Evolutionary conservation across 2,888 invertebrate genomes (phyloP).

Genomic region (Rotaria socialis): DNA sequence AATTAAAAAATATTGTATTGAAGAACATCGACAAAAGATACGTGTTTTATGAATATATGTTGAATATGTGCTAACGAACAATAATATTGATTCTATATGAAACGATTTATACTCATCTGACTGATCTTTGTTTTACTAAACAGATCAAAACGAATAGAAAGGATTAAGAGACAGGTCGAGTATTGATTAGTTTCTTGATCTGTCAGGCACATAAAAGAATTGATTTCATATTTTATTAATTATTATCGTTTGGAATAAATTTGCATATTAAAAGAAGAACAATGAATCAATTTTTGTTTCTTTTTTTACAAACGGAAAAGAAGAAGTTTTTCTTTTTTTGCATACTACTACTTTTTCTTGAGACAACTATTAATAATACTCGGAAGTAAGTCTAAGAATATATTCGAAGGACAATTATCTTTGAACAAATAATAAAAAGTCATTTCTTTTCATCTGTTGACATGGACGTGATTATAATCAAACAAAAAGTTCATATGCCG

Average conservation of each 20-base stretch:
- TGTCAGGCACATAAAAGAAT: background rate
- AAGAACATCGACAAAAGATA: background rate
- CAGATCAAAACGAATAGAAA: background rate
- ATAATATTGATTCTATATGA: constrained; percentile 14
- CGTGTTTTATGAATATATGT: background rate
- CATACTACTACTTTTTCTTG: no score
- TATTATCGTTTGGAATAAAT: background rate
- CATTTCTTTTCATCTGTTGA: background rate
- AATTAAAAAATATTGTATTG: no score
- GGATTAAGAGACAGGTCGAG: no score
- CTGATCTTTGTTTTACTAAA: background rate
- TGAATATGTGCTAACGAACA: background rate
- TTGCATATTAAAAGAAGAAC: background rate
- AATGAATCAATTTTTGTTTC: background rate
- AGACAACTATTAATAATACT: background rate
- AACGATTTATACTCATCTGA: no score
- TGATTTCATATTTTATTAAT: background rate
- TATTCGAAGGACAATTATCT: constrained; percentile 8
- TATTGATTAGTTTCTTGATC: background rate
- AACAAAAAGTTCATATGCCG: background rate
- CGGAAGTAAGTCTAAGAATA: background rate
- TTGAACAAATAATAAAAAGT: background rate
- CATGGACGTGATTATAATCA: constrained; percentile 7
- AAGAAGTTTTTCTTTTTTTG: background rate
- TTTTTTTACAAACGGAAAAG: background rate